Base-by-base conservation (phyloP, 2,113 vertebrate genomes). In the Myiagra hebetior region DNA sequence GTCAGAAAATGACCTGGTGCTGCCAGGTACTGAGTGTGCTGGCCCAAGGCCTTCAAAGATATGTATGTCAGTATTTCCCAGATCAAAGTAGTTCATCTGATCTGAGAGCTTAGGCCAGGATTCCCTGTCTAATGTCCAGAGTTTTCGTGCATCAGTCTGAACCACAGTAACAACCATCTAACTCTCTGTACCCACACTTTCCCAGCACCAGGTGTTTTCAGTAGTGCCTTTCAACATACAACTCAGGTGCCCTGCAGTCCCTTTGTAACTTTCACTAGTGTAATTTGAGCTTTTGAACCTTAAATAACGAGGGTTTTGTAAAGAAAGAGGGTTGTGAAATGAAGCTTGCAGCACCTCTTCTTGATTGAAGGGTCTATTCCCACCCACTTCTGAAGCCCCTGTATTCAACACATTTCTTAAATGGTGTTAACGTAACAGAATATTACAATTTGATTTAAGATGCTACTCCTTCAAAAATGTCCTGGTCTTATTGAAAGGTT, bases 21-120 rank as follows among this genome's bases (percentile, higher is more conserved):
- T 84, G 63, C 63, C 67, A 84, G 63, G 59, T 70, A 18, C 42
- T 30, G 63, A 80, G 53, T 47, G 52, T 86, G 79, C 67, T 90
- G 64, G 82, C 33, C 37, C 44, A 59, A 37, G 78, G 56, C 72
- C 80, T 70, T 79, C 39, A 35, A 41, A 84, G 62, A 39, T 70
- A 55, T 0, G 6, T 60, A 2, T n/a, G n/a, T 64, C 75, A 1
- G 0, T 83, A 60, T 77, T 63, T 85, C 22, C 17, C 53, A 62
- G 62, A 39, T 37, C 55, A 16, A 89, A 73, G 37, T 26, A 35
- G 50, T 52, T 62, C 55, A 90, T 52, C 59, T 96, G 85, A 80
- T 65, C 33, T 47, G 57, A 44, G 11, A 46, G 35, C 50, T 56
- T 20, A 30, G 74, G 74, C 53, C 50, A 62, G 41, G 46, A 39